Percentiles rank a stretch among this genome's conserved stretches.
These are phyloP conservation scores for Apodemus agrarius DNA, from an alignment of 2,797 vertebrate genomes.

Conservation along the genomic window DNA sequence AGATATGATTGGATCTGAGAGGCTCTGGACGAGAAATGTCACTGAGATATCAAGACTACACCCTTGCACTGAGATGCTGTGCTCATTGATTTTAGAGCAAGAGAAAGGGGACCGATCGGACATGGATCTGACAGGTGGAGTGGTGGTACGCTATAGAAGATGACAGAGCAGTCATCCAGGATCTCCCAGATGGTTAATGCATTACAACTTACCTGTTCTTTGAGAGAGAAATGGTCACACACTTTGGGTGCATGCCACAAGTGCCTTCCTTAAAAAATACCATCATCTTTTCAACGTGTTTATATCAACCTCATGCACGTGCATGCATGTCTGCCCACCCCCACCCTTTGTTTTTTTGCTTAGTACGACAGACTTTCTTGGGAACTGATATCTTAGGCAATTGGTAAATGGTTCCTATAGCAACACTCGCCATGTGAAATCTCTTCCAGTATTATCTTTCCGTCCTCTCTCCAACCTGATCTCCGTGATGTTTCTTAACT, in stretches of 20 bases:
- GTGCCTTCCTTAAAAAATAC: background rate
- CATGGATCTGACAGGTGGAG: background rate
- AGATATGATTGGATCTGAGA: conserved; percentile 19
- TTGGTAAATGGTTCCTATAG: conserved; percentile 84
- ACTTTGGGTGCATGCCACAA: background rate
- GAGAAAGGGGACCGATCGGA: background rate
- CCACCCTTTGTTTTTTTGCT: conserved; percentile 52
- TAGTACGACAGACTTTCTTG: conserved; percentile 40
- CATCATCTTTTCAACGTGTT: background rate
- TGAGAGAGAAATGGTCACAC: background rate
- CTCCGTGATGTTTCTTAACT: background rate
- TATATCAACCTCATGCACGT: background rate
- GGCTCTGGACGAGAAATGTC: background rate
- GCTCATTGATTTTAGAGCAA: background rate
- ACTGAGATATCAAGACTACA: conserved; percentile 9
- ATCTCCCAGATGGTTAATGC: background rate
- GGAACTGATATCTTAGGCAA: conserved; percentile 60
- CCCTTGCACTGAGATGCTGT: background rate
- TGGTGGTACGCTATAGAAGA: background rate
- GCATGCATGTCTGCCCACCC: background rate
- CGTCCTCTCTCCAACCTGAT: conserved; percentile 45
- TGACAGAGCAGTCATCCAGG: background rate
- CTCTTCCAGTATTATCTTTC: conserved; percentile 63
- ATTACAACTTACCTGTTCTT: background rate
- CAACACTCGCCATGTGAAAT: conserved; percentile 86